Conservation (phyloP, 2,888 invertebrate species). For the Orthosia gracilis region DNA sequence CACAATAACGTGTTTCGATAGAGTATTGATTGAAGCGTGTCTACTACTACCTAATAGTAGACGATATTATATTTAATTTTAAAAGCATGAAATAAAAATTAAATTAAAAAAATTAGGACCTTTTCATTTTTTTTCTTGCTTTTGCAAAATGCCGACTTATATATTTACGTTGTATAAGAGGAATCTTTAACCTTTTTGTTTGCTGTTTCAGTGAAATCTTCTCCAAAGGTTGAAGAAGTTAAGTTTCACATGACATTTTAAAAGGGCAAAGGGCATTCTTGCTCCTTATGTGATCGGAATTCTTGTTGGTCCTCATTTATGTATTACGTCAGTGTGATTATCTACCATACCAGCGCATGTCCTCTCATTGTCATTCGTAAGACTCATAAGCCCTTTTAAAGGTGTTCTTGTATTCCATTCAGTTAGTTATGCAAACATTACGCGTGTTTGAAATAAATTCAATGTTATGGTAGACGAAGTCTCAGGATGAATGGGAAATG, state of each 20-base stretch:
- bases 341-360: not conserved
- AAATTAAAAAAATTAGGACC: too few species aligned
- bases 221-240: conserved; percentile 1
- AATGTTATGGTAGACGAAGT: not conserved
- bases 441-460: conserved; percentile 23
- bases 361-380: conserved; percentile 24
- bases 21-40: too few species aligned
- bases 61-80: too few species aligned
- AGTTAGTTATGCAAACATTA: conserved; percentile 7
- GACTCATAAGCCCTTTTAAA: not conserved
- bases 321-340: conserved; percentile 10
- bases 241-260: conserved; percentile 20
- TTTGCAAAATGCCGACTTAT: too few species aligned
- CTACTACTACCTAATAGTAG: too few species aligned
- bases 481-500: not conserved
- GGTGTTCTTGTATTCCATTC: conserved; percentile 16
- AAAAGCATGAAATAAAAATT: too few species aligned
- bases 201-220: conserved; percentile 9
- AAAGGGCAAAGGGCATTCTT: conserved; percentile 33
- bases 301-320: not conserved
- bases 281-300: not conserved
- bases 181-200: not conserved
- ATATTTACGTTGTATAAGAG: too few species aligned
- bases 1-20: too few species aligned
- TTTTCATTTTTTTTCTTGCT: too few species aligned